Evolutionary conservation across 1,140 invertebrate species (phyloP), one percentile per base, ranked within the genome.

Genomic region (Drosophila biarmipes): DNA sequence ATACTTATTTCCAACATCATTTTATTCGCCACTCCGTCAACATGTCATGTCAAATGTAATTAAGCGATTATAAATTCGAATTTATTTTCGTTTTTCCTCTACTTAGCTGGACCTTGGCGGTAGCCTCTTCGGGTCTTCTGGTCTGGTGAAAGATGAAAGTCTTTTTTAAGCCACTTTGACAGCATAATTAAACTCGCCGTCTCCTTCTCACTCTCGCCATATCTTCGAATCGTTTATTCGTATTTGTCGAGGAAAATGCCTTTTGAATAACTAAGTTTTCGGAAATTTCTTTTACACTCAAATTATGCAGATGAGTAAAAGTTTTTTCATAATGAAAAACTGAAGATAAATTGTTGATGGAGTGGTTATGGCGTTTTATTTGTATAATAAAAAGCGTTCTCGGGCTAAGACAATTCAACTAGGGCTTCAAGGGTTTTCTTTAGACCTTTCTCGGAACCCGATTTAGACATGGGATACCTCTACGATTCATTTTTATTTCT

Each of bases 41-140:
- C 56, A 82, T 89, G 84, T 89, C 84, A 82, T 89, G 84, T 89
- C 80, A 79, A 79, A 74, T 82, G 85, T 89, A 89, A 84, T 89
- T 82, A 89, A 89, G 85, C 76, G 84, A 89, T 87, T 87, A 89
- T 84, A 78, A 78, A 84, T 89, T 89, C 79, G 66, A 67, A 77
- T 72, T 72, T 78, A 61, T 78, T 55, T 73, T 76, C 62, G 59
- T 76, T 75, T 75, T 64, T 64, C 43, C 38, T 63, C 51, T 48
- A 54, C 72, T 74, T 74, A 61, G 38, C 51, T 59, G 73, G 54
- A 76, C 71, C 52, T 56, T 76, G 59, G 71, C 55, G 46, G 62
- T 40, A 35, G 72, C 46, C 42, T 55, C 46, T 54, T 51, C 35
- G 17, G 24, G 31, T 67, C 35, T 48, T 42, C 55, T 63, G 46